These are phyloP conservation scores for Parauchenoglanis punctatus DNA, from an alignment of 2,797 vertebrate genomes.

Conservation along the genomic window DNA sequence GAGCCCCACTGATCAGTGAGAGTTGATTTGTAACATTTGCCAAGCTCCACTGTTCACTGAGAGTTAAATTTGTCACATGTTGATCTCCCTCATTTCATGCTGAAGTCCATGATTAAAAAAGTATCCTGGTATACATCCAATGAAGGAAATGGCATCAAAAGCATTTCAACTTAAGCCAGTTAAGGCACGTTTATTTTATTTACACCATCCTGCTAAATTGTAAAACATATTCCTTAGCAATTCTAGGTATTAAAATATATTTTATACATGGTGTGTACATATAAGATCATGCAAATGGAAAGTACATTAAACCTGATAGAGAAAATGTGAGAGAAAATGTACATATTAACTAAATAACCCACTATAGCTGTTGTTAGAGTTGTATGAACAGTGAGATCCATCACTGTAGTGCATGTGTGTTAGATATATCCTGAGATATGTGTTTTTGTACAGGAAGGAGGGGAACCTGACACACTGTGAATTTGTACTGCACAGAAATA, in stretches of 20 bases:
- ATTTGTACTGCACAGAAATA: constrained; percentile 47
- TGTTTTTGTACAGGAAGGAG: constrained; percentile 37
- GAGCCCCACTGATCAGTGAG: too few relatives aligned
- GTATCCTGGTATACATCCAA: neutral
- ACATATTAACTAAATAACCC: neutral
- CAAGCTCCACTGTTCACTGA: neutral
- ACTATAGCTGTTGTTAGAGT: neutral
- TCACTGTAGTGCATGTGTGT: neutral
- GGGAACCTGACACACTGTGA: constrained; percentile 35
- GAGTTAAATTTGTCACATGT: neutral
- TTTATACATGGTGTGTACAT: neutral
- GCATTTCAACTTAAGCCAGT: neutral
- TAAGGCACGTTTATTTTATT: constrained; percentile 16
- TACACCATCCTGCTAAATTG: neutral
- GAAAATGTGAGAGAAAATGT: neutral
- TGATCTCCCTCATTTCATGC: neutral
- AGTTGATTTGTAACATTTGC: too few relatives aligned
- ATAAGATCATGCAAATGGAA: neutral
- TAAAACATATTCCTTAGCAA: neutral
- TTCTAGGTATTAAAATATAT: neutral
- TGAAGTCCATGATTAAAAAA: neutral
- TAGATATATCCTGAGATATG: neutral
- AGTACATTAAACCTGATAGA: neutral
- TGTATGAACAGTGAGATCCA: neutral
- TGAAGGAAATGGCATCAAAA: neutral